phyloP scores from a whole-genome alignment of 37 sponge, comb jelly and placozoan genomes.

The Halisarca cf. caerulea region DNA sequence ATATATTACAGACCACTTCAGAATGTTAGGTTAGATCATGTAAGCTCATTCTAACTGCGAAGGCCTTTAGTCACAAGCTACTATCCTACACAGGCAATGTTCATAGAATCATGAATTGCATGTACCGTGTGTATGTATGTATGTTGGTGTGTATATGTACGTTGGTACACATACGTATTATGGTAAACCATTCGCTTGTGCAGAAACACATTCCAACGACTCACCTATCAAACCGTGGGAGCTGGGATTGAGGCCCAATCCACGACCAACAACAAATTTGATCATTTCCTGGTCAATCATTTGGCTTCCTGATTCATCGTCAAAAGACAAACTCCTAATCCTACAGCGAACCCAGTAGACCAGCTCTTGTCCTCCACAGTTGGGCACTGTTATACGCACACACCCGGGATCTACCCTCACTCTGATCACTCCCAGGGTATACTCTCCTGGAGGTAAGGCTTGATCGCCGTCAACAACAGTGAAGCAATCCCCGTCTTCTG shows the following conservation, averaged over 20 bases:
- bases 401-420: background rate
- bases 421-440: background rate
- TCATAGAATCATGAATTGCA: too few species aligned
- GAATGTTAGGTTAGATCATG: too few species aligned
- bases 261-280: constrained; percentile 48
- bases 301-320: too few species aligned
- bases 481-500: background rate
- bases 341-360: constrained; percentile 67
- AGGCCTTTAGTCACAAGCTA: too few species aligned
- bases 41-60: too few species aligned
- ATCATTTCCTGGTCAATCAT: constrained; percentile 44
- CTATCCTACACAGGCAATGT: too few species aligned
- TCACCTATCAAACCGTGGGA: constrained; percentile 78
- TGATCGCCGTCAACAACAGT: background rate
- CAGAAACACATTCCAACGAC: background rate
- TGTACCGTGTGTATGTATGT: too few species aligned
- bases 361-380: constrained; percentile 55
- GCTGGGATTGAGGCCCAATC: constrained; percentile 48
- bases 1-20: too few species aligned
- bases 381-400: constrained; percentile 60
- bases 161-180: too few species aligned
- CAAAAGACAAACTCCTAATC: background rate
- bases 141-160: too few species aligned
- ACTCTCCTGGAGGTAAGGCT: too few species aligned
- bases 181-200: too few species aligned